These are phyloP conservation scores for Lycaena phlaeas DNA, from an alignment of 2,888 invertebrate genomes.

Conservation along the genomic window DNA sequence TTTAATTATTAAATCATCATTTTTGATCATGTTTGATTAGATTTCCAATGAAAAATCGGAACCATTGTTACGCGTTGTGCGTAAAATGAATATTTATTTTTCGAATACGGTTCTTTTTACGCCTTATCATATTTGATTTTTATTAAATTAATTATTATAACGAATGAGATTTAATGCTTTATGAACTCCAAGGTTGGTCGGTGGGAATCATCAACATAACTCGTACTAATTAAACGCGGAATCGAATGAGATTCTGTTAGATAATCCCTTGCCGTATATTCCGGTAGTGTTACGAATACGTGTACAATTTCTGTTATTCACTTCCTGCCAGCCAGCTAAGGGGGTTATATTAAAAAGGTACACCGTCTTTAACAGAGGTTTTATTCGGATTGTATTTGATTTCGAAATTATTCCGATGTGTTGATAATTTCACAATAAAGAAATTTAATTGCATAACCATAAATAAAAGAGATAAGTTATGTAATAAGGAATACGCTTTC, in stretches of 20 bases:
- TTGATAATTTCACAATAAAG: not conserved
- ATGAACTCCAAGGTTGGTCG: not conserved
- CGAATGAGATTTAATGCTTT: too few species aligned
- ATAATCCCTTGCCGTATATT: too few species aligned
- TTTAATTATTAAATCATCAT: too few species aligned
- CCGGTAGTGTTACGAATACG: too few species aligned
- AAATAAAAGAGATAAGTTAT: not conserved
- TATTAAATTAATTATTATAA: too few species aligned
- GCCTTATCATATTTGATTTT: too few species aligned
- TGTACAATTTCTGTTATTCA: conserved; percentile 4
- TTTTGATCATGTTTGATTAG: too few species aligned
- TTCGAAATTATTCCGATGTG: too few species aligned
- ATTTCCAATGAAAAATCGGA: too few species aligned
- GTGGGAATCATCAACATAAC: not conserved
- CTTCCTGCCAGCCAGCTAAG: conserved; percentile 1
- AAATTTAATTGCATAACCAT: not conserved
- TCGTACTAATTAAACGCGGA: not conserved
- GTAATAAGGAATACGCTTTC: not conserved
- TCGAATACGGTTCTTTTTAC: too few species aligned
- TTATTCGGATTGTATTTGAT: too few species aligned
- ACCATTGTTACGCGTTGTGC: conserved; percentile 6
- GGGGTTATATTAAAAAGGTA: not conserved
- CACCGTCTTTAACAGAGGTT: not conserved
- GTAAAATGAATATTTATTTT: conserved; percentile 1
- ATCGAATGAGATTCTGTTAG: conserved; percentile 1